Evolutionary conservation across 2,797 vertebrate species (phyloP).

Genomic region (Gymnocypris eckloni): DNA sequence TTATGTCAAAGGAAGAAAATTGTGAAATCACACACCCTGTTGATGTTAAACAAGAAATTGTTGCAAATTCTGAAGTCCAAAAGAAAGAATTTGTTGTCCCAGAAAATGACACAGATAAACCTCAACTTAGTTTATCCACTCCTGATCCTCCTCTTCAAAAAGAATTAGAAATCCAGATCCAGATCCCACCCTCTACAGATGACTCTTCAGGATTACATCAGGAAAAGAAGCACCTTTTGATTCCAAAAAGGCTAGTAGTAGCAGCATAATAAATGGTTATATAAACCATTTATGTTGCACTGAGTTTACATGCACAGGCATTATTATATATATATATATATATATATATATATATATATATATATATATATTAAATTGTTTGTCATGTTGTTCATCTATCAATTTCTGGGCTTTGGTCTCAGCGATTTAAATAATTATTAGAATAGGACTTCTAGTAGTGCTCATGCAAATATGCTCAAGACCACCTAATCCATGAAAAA

Average conservation of each 20-base stretch:
- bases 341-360: too few species aligned
- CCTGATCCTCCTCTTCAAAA: slow-evolving; percentile 75
- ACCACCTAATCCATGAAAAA: neutral
- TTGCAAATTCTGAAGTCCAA: slow-evolving; percentile 52
- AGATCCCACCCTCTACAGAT: slow-evolving; percentile 73
- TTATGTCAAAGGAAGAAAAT: slow-evolving; percentile 61
- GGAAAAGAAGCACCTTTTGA: slow-evolving; percentile 81
- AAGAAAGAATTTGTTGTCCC: slow-evolving; percentile 71
- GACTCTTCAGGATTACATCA: slow-evolving; percentile 75
- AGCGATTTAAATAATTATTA: neutral
- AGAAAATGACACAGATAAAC: slow-evolving; percentile 64
- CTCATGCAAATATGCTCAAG: neutral
- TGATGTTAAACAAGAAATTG: slow-evolving; percentile 35
- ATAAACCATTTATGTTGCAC: slow-evolving; percentile 88
- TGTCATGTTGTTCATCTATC: neutral
- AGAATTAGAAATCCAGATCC: slow-evolving; percentile 74
- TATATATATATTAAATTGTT: neutral
- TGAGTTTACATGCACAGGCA: slow-evolving; percentile 46
- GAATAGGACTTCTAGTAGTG: neutral
- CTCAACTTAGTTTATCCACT: slow-evolving; percentile 72
- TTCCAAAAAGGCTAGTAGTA: slow-evolving; percentile 93
- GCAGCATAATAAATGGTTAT: slow-evolving; percentile 93
- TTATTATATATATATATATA: neutral
- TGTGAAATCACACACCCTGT: slow-evolving; percentile 19
- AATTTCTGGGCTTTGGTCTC: neutral